phyloP scores from a whole-genome alignment of 2,113 vertebrate genomes.

The Benitochromis conjunctus region DNA sequence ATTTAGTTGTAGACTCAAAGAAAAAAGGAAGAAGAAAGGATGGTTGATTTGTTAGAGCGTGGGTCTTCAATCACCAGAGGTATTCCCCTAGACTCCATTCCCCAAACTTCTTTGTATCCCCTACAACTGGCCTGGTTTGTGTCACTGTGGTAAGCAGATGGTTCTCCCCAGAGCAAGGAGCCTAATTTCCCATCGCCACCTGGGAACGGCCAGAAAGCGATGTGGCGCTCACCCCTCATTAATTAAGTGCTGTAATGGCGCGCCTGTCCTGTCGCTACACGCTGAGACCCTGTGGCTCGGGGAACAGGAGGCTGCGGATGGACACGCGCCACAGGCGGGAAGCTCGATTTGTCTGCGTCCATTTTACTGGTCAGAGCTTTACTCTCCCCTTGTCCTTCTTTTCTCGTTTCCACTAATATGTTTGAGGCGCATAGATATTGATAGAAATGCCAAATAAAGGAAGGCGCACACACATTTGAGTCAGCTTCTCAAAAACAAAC shows the following conservation, averaged over 20 bases:
- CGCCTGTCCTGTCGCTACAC: background rate
- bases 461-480: background rate
- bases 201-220: slow-evolving; percentile 36
- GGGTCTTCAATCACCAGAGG: background rate
- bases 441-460: background rate
- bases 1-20: background rate
- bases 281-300: background rate
- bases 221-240: slow-evolving; percentile 11
- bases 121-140: background rate
- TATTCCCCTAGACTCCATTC: background rate
- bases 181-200: slow-evolving; percentile 49
- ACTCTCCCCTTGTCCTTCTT: background rate
- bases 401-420: background rate
- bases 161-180: slow-evolving; percentile 29
- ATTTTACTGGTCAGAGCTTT: background rate
- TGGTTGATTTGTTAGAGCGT: background rate
- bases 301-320: background rate
- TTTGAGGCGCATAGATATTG: background rate
- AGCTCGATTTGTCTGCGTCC: background rate
- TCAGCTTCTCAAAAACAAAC: background rate
- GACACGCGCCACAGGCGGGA: background rate
- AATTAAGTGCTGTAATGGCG: slow-evolving; percentile 33
- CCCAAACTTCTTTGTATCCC: slow-evolving; percentile 3
- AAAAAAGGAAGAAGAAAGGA: background rate
- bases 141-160: slow-evolving; percentile 42